A percentile compares a stretch with the other conserved stretches of the same genome.
Conservation (phyloP, 2,888 invertebrate genomes). For the Drosophila macrospina region DNA sequence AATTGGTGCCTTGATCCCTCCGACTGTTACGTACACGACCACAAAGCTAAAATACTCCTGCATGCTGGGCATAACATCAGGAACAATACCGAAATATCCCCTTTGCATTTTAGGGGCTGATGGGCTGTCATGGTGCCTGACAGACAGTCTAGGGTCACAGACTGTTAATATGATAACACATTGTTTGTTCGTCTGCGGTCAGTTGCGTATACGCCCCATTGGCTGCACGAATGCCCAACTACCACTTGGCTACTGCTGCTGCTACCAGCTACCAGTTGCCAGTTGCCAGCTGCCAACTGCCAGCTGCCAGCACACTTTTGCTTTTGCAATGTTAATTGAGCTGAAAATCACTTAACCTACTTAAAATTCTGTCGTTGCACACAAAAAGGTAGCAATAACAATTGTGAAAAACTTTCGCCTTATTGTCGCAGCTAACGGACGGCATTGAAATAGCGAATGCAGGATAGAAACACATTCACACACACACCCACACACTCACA, state of each 20-base stretch:
- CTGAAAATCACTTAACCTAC: conserved; percentile 79
- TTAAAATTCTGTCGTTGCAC: conserved; percentile 46
- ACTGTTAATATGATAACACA: conserved; percentile 70
- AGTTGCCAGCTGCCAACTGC: not conserved
- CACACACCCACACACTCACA: not conserved
- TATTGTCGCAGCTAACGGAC: conserved; percentile 9
- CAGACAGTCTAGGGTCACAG: conserved; percentile 48
- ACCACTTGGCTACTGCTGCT: conserved; percentile 4
- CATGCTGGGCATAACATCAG: conserved; percentile 7
- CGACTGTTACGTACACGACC: not conserved
- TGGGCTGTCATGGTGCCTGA: conserved; percentile 48
- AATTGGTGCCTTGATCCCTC: too few relatives aligned
- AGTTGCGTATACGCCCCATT: conserved; percentile 68
- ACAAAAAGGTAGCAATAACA: conserved; percentile 19
- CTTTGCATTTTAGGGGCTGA: conserved; percentile 56
- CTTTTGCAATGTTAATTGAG: conserved; percentile 76
- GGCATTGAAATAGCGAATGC: conserved; percentile 12
- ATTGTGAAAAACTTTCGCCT: conserved; percentile 20
- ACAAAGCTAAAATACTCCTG: not conserved
- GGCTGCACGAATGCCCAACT: conserved; percentile 22
- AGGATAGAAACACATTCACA: not conserved
- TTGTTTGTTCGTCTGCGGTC: conserved; percentile 58
- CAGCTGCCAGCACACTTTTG: conserved; percentile 3
- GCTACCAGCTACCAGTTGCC: not conserved
- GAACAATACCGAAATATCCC: conserved; percentile 30